These are phyloP conservation scores for Nomada ferruginata DNA, from an alignment of 2,888 invertebrate species.

Conservation along the genomic window DNA sequence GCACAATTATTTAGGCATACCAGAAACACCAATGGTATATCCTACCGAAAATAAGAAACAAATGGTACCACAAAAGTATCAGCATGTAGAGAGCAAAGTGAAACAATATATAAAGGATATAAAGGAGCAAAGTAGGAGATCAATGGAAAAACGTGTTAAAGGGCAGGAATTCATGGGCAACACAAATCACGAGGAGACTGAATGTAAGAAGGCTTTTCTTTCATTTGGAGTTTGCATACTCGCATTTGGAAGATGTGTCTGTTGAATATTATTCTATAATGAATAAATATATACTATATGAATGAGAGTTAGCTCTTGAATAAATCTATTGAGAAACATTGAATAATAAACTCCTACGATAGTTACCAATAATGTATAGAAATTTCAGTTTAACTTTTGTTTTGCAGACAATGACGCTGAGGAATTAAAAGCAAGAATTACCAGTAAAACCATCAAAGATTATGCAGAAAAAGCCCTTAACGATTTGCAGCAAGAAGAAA, in stretches of 20 bases:
- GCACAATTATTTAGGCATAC: conserved; percentile 43
- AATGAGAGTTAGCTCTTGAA: not conserved
- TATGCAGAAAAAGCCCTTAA: conserved; percentile 75
- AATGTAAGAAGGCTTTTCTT: conserved; percentile 44
- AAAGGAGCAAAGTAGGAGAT: conserved; percentile 64
- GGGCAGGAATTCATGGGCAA: conserved; percentile 40
- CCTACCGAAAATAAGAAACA: conserved; percentile 50
- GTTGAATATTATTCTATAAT: not conserved
- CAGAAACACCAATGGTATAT: conserved; percentile 49
- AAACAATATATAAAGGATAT: conserved; percentile 76
- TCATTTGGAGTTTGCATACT: conserved; percentile 14
- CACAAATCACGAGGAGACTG: conserved; percentile 37
- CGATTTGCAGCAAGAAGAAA: conserved; percentile 71
- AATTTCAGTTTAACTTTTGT: conserved; percentile 18
- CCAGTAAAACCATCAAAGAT: conserved; percentile 71
- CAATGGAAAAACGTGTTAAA: conserved; percentile 56
- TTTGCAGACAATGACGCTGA: conserved; percentile 46
- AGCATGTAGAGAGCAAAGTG: conserved; percentile 79
- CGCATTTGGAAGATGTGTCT: conserved; percentile 3
- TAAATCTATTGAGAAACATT: not conserved
- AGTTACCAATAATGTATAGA: not conserved
- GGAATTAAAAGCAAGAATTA: conserved; percentile 43
- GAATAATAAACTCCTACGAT: conserved; percentile 3
- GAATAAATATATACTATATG: not conserved
- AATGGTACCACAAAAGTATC: conserved; percentile 68